phyloP scores from a whole-genome alignment of 2,797 vertebrate species.

The Prunella strophiata region DNA sequence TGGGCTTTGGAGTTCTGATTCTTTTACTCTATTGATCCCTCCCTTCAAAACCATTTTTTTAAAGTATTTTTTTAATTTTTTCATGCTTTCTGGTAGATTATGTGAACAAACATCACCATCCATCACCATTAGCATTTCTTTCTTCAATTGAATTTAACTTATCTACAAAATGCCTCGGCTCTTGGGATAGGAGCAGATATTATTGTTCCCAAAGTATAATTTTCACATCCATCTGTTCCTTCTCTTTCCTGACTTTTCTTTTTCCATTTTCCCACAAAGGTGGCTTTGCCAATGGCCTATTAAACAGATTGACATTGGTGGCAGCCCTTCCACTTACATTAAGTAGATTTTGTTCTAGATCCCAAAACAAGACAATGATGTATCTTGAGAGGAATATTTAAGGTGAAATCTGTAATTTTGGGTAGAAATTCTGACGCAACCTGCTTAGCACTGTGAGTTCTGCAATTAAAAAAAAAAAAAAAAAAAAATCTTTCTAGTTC shows the following conservation, averaged over 20 bases:
- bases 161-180: background rate
- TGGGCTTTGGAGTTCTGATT: background rate
- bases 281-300: background rate
- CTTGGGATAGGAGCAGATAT: background rate
- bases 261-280: background rate
- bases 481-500: background rate
- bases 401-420: background rate
- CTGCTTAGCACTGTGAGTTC: background rate
- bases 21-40: background rate
- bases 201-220: background rate
- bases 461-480: background rate
- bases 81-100: slow-evolving; percentile 18
- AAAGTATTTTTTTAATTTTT: background rate
- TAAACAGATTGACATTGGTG: background rate
- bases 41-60: background rate
- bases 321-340: background rate
- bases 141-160: slow-evolving; percentile 37
- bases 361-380: background rate
- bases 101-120: slow-evolving; percentile 6
- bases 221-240: background rate
- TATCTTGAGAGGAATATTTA: background rate
- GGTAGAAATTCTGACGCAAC: background rate
- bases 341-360: background rate
- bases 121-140: slow-evolving; percentile 16
- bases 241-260: background rate